Conservation (phyloP, 2,888 invertebrate genomes). For the Cephalotes varians region DNA sequence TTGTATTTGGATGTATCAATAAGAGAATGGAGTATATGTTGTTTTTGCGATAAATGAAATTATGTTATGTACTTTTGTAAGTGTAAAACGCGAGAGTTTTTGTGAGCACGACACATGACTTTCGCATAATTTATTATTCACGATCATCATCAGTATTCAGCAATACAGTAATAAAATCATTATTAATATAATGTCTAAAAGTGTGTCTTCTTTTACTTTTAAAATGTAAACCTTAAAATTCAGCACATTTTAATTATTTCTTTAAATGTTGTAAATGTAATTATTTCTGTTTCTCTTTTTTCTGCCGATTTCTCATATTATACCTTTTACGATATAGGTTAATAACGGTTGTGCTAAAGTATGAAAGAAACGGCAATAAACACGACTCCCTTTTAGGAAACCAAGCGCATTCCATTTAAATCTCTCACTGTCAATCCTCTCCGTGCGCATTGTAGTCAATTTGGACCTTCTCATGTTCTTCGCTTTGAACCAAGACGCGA, state of each 20-base stretch:
- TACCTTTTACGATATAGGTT: conserved; percentile 23
- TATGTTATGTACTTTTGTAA: background rate
- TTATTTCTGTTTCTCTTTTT: background rate
- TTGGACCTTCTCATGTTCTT: background rate
- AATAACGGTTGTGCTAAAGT: conserved; percentile 21
- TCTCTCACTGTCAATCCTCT: conserved; percentile 54
- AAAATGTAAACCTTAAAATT: background rate
- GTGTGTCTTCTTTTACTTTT: background rate
- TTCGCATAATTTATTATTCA: background rate
- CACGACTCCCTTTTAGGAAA: conserved; percentile 66
- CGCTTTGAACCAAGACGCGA: background rate
- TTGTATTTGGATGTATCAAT: background rate
- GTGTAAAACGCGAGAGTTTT: background rate
- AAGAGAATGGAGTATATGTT: background rate
- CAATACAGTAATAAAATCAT: conserved; percentile 9
- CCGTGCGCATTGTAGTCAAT: background rate
- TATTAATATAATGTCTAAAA: background rate
- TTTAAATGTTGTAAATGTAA: background rate
- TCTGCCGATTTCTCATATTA: background rate
- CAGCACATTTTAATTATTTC: background rate
- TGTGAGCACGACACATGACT: background rate
- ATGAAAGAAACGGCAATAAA: conserved; percentile 58
- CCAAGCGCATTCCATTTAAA: conserved; percentile 62
- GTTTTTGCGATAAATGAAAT: conserved; percentile 15
- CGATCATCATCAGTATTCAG: background rate